Conservation (phyloP, 1,140 invertebrate species). For the Zophobas morio region DNA sequence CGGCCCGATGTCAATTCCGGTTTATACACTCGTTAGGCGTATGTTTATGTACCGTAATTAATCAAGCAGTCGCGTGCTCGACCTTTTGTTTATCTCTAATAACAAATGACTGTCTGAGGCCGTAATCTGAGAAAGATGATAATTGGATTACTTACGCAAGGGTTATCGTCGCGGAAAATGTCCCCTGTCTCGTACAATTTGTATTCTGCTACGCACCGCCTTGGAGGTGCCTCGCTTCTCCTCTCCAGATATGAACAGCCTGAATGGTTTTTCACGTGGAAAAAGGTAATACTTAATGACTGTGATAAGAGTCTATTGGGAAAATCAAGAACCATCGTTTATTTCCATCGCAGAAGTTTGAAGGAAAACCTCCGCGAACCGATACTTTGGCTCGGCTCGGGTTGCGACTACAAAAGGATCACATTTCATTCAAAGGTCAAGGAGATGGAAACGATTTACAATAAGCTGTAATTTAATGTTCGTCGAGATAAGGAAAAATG, state of each 20-base stretch:
- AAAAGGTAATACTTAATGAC: constrained; percentile 40
- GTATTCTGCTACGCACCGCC: constrained; percentile 21
- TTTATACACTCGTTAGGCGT: background rate
- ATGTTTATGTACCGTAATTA: constrained; percentile 2
- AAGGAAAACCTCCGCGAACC: background rate
- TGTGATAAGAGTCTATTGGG: constrained; percentile 40
- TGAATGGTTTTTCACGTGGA: constrained; percentile 35
- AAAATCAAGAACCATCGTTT: constrained; percentile 31
- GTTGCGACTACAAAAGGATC: no score
- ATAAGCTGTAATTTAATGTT: no score
- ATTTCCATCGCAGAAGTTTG: constrained; percentile 3
- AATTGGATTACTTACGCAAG: constrained; percentile 38
- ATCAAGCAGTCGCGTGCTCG: constrained; percentile 13
- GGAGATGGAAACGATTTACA: no score
- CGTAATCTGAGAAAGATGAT: constrained; percentile 39
- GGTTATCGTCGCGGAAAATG: constrained; percentile 38
- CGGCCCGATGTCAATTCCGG: background rate
- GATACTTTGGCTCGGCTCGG: background rate
- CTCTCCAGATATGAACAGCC: constrained; percentile 7
- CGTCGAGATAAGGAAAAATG: no score
- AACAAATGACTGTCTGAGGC: constrained; percentile 21
- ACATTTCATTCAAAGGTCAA: no score
- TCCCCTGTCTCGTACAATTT: constrained; percentile 27
- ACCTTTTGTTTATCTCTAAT: constrained; percentile 25
- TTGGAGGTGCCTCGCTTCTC: background rate